Conservation (phyloP, 2,888 invertebrate genomes). For the Exocentrus adspersus region DNA sequence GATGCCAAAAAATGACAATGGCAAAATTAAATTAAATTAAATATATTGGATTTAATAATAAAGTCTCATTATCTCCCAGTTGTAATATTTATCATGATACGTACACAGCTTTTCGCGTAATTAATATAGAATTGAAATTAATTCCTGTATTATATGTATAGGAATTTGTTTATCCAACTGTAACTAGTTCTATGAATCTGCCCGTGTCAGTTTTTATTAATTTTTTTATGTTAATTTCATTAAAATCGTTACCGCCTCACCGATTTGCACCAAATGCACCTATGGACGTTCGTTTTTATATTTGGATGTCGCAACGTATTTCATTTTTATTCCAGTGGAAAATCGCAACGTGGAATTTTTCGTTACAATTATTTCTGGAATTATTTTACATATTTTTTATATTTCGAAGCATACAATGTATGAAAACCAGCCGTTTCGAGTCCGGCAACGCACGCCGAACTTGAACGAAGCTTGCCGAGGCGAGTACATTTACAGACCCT, state of each 20-base stretch:
- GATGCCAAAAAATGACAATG: no score
- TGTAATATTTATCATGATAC: not conserved
- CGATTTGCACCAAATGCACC: not conserved
- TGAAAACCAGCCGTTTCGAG: no score
- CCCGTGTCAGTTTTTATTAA: constrained; percentile 9
- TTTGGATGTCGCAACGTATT: not conserved
- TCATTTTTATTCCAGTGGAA: no score
- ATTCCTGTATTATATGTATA: constrained; percentile 4
- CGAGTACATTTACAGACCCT: no score
- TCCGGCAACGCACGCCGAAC: no score
- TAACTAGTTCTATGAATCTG: not conserved
- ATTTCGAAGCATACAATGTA: no score
- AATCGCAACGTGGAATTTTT: no score
- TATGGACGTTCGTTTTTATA: not conserved
- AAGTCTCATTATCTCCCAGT: not conserved
- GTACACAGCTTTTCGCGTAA: constrained; percentile 4
- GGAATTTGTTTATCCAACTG: constrained; percentile 1
- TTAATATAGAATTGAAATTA: constrained; percentile 12
- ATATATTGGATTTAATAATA: no score
- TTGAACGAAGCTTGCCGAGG: no score
- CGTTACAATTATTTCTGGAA: no score
- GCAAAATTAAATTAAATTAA: no score
- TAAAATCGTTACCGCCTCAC: not conserved
- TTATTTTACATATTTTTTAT: no score
- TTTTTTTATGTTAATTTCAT: not conserved